Conservation (phyloP, 37 sponge, comb jelly and placozoan species). For the Bolinopsis microptera region DNA sequence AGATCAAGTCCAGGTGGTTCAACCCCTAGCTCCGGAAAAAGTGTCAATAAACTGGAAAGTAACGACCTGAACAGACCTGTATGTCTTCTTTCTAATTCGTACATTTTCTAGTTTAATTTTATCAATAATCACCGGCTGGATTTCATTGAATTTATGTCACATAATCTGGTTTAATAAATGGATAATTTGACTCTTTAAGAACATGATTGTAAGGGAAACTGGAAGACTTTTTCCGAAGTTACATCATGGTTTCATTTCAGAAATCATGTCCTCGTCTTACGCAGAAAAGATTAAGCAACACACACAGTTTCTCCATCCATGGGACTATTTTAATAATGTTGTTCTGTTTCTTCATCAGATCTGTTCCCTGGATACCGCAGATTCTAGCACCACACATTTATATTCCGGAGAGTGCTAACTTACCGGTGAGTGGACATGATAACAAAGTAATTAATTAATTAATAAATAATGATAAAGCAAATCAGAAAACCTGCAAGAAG, state of each 20-base stretch:
- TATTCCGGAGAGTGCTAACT: not conserved
- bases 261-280: not conserved
- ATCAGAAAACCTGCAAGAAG: no score
- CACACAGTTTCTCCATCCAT: not conserved
- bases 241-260: no score
- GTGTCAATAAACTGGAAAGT: not conserved
- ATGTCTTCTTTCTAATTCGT: no score
- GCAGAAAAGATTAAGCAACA: not conserved
- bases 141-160: no score
- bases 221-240: no score
- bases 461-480: no score
- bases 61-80: not conserved
- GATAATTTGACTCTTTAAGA: no score
- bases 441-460: no score
- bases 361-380: conserved; percentile 59
- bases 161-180: no score
- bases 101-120: no score
- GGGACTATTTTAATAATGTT: conserved; percentile 19
- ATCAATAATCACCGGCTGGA: no score
- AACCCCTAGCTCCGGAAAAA: not conserved
- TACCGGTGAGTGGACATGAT: conserved; percentile 27
- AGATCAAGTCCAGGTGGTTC: not conserved
- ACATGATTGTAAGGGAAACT: no score
- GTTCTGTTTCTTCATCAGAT: conserved; percentile 27
- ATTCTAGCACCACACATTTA: not conserved